phyloP scores from a whole-genome alignment of 53 echinoderm and acorn worm genomes.

The Arbacia lixula region DNA sequence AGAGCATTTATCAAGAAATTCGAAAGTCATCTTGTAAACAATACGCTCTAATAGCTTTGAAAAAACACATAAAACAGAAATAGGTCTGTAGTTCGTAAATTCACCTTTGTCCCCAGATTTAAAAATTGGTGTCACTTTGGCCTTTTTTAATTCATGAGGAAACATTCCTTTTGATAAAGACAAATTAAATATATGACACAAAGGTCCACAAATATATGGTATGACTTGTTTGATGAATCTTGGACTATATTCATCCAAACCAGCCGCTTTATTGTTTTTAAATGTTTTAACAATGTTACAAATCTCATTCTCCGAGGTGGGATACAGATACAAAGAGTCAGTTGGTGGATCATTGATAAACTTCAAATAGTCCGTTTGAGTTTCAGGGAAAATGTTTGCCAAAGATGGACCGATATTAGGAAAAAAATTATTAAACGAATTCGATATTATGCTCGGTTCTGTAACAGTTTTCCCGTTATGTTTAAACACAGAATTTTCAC shows the following conservation, averaged over 20 bases:
- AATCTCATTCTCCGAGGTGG: neutral
- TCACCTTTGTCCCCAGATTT: conserved; percentile 1
- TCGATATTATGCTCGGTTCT: neutral
- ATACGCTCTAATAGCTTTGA: too few species aligned
- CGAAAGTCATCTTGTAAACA: too few species aligned
- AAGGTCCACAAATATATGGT: neutral
- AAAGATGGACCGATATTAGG: neutral
- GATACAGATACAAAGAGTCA: conserved; percentile 16
- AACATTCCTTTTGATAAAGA: conserved; percentile 1
- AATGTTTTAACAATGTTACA: conserved; percentile 17
- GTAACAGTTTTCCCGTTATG: neutral
- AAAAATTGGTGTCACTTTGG: conserved; percentile 12
- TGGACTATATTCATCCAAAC: conserved; percentile 14
- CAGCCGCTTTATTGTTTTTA: neutral
- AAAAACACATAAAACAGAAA: too few species aligned
- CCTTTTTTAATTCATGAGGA: conserved; percentile 1
- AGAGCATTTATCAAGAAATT: too few species aligned
- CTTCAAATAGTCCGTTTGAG: conserved; percentile 4
- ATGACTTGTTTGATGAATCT: neutral
- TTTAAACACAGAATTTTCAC: conserved; percentile 1
- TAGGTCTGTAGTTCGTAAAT: too few species aligned
- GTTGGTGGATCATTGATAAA: neutral
- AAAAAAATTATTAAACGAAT: neutral
- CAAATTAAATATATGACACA: neutral
- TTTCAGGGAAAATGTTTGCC: neutral